These are phyloP conservation scores for Colletes latitarsis DNA, from an alignment of 1,140 invertebrate genomes.

Conservation along the genomic window DNA sequence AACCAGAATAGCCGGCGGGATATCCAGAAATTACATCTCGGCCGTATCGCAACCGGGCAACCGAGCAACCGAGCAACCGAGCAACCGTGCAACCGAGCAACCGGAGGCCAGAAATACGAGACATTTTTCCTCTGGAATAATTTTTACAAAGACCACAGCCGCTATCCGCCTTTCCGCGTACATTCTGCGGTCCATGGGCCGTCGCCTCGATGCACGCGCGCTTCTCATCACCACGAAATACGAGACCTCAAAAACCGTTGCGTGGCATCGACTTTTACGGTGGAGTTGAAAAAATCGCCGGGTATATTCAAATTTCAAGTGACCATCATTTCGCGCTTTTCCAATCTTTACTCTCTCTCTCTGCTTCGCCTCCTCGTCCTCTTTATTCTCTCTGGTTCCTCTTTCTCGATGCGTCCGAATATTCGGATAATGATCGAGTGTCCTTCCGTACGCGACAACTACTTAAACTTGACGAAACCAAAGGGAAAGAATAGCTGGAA, in stretches of 20 bases:
- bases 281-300: conserved; percentile 15
- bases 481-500: background rate
- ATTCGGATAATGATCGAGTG: too few species aligned
- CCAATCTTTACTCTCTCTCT: background rate
- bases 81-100: conserved; percentile 28
- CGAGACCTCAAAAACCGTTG: conserved; percentile 34
- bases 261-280: background rate
- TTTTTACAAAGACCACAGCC: conserved; percentile 52
- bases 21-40: conserved; percentile 36
- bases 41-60: conserved; percentile 28
- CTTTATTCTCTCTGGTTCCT: background rate
- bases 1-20: conserved; percentile 42
- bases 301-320: conserved; percentile 36
- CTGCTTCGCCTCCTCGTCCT: conserved; percentile 8
- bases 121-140: conserved; percentile 59
- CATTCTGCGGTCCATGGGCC: conserved; percentile 31
- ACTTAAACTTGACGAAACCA: too few species aligned
- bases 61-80: background rate
- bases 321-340: background rate
- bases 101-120: conserved; percentile 58
- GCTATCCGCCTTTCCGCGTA: conserved; percentile 15
- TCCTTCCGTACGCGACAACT: too few species aligned
- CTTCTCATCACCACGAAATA: conserved; percentile 57
- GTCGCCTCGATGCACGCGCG: conserved; percentile 7
- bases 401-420: background rate